Evolutionary conservation across 2,888 invertebrate species (phyloP).

Genomic region (Sympetrum striolatum): DNA sequence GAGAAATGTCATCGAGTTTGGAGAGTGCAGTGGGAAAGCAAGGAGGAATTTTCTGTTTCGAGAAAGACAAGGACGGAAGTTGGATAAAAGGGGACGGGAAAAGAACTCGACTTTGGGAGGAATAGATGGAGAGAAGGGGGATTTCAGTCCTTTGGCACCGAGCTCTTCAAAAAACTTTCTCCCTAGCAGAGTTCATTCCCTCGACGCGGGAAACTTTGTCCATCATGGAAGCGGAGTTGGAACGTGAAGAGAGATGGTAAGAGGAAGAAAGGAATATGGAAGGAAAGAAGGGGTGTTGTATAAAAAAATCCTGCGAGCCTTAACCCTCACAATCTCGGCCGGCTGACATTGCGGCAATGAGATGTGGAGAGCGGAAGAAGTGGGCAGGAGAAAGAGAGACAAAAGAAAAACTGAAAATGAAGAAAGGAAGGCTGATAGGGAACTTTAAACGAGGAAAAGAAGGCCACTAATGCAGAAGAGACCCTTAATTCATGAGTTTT

Average conservation of each 20-base stretch:
- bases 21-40: no score
- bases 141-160: not conserved
- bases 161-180: conserved; percentile 33
- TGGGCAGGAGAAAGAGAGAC: not conserved
- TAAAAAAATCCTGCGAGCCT: not conserved
- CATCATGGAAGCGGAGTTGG: conserved; percentile 1
- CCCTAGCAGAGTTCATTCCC: conserved; percentile 26
- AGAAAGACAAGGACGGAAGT: not conserved
- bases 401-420: not conserved
- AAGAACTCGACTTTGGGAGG: not conserved
- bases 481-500: no score
- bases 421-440: not conserved
- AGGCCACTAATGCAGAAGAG: no score
- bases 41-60: not conserved
- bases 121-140: not conserved
- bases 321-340: no score
- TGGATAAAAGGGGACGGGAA: not conserved
- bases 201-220: conserved; percentile 31
- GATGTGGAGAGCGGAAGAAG: not conserved
- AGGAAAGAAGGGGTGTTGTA: not conserved
- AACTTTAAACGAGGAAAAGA: no score
- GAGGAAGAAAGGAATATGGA: not conserved
- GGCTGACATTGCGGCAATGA: not conserved
- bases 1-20: no score
- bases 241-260: not conserved